Conservation (phyloP, 2,113 vertebrate genomes). For the Centropus bengalensis region DNA sequence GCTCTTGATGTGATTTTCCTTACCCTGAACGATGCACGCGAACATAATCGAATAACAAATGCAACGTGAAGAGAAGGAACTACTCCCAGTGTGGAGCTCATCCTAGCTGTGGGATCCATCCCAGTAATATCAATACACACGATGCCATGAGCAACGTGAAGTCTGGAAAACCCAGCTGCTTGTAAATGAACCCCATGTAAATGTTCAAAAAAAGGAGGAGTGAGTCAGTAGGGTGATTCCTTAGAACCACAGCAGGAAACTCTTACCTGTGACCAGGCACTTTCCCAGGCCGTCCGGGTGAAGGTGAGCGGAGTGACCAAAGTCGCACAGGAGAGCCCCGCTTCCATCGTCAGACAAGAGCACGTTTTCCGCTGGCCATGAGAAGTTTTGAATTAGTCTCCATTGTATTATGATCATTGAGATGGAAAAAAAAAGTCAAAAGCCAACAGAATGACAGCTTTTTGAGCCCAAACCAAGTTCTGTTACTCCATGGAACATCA, state of each 20-base stretch:
- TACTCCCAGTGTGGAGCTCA: not conserved
- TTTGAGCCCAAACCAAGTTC: not conserved
- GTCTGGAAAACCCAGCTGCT: not conserved
- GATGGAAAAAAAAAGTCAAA: not conserved
- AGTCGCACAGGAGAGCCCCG: slow-evolving; percentile 91
- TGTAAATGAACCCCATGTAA: not conserved
- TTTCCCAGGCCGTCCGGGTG: slow-evolving; percentile 79
- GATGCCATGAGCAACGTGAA: not conserved
- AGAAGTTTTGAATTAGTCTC: not conserved
- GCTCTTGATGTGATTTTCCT: too few species aligned
- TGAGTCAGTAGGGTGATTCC: not conserved
- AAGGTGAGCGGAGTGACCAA: slow-evolving; percentile 90
- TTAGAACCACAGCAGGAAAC: not conserved
- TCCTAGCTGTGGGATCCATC: not conserved
- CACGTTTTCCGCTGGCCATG: slow-evolving; percentile 89
- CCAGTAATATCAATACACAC: not conserved
- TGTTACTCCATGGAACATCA: not conserved
- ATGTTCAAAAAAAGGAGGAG: not conserved
- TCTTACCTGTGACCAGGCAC: slow-evolving; percentile 77
- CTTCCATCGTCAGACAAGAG: slow-evolving; percentile 88
- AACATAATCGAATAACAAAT: not conserved
- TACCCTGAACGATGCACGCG: not conserved
- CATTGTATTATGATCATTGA: not conserved
- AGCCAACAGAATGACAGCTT: not conserved
- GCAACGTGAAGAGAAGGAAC: not conserved